phyloP scores from a whole-genome alignment of 2,797 vertebrate species.

The Echiichthys vipera region DNA sequence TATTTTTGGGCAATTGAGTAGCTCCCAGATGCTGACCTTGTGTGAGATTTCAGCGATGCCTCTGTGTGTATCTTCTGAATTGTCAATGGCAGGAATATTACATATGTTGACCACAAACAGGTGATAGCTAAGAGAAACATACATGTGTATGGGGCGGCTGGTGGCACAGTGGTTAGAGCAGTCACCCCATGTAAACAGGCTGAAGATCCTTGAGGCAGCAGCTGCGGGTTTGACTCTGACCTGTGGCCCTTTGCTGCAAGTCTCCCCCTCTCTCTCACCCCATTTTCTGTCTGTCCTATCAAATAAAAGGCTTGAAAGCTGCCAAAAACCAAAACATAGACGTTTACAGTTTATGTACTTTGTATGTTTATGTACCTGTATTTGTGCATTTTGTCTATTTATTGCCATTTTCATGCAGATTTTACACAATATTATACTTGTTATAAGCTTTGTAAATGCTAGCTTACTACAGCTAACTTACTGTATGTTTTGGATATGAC shows the following conservation, averaged over 20 bases:
- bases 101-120: constrained; percentile 1
- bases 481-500: not conserved
- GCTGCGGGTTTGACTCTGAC: too few species aligned
- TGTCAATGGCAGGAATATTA: constrained; percentile 15
- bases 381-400: not conserved
- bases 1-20: constrained; percentile 9
- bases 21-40: constrained; percentile 32
- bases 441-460: not conserved
- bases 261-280: too few species aligned
- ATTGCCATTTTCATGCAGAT: not conserved
- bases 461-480: not conserved
- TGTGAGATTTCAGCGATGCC: constrained; percentile 48
- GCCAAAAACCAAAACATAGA: too few species aligned
- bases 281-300: too few species aligned
- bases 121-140: too few species aligned
- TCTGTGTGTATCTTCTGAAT: constrained; percentile 6
- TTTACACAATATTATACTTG: not conserved
- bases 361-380: not conserved
- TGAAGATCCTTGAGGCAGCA: too few species aligned
- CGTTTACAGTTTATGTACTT: not conserved
- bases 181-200: too few species aligned
- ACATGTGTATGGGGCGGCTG: too few species aligned
- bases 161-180: too few species aligned
- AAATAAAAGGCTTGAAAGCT: too few species aligned
- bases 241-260: too few species aligned